Evolutionary conservation across 2,113 vertebrate species (phyloP), one percentile per base, ranked within the genome.

Genomic region (Tringa solitaria): DNA sequence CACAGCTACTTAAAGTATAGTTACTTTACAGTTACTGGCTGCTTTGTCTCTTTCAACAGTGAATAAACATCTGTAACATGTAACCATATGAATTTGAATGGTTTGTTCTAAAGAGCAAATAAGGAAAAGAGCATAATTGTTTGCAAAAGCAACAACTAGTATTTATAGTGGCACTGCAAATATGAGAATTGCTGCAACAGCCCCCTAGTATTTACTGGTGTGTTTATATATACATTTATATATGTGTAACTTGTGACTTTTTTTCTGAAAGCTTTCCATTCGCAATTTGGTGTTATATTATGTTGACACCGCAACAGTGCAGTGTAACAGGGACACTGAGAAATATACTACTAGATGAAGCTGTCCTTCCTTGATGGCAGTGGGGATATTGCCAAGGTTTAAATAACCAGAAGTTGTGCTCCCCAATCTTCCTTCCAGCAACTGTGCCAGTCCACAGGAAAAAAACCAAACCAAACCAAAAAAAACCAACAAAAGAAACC

Each of bases 181-280:
- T 7, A 35, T 14, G 79, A 27, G 32, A 76, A 13, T 17, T 61
- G 78, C 51, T 56, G 41, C 60, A 48, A 69, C 8, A 69, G 35
- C 65, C 78, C 30, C 43, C 45, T 22, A 4, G 32, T 13, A 46
- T 50, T 91, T 43, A 18, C 21, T 28, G 14, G 11, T 51, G 22
- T 23, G 26, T 33, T 69, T 41, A 3, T 41, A 18, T 0, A 56
- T 7, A 1, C 16, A 9, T 6, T 4, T 3, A 54, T 4, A 54
- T 22, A 46, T 20, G 1, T 3, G 10, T 12, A 77, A 37, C 9
- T 53, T 4, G 0, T 23, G 50, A 12, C 8, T 41, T 37, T 64
- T 78, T 43, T 43, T 20, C 48, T 80, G 69, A 33, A 63, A 81
- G 59, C 32, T 59, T n/a, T 63, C 60, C 45, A 32, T 30, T 74